These are phyloP conservation scores for Drosophila virilis DNA, from an alignment of 1,140 invertebrate species.

Conservation along the genomic window DNA sequence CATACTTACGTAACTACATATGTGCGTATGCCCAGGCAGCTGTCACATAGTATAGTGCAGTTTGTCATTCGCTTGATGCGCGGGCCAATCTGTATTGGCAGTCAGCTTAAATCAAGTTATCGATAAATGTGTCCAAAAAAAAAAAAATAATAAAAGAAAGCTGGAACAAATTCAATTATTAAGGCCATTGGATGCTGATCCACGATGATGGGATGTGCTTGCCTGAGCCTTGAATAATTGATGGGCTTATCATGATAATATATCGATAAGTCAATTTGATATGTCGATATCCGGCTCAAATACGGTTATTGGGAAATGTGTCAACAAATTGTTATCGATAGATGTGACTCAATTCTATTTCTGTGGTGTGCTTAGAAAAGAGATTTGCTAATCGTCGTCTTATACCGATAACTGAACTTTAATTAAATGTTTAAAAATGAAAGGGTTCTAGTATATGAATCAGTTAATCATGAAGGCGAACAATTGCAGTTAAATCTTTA, in stretches of 20 bases:
- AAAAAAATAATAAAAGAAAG: background rate
- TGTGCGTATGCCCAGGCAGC: slow-evolving; percentile 31
- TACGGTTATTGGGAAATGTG: background rate
- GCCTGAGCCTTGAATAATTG: slow-evolving; percentile 10
- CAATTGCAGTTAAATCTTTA: no score
- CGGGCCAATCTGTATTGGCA: slow-evolving; percentile 15
- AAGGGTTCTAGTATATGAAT: no score
- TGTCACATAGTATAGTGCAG: slow-evolving; percentile 60
- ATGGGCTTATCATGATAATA: background rate
- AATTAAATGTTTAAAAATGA: no score
- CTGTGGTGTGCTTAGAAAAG: no score
- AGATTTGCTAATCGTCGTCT: background rate
- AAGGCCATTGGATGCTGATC: slow-evolving; percentile 7
- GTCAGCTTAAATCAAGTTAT: slow-evolving; percentile 50
- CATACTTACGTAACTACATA: background rate
- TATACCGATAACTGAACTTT: no score
- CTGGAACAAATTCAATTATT: slow-evolving; percentile 36
- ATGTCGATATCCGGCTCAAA: background rate
- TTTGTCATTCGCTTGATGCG: slow-evolving; percentile 59
- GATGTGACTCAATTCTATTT: background rate
- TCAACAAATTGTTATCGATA: background rate
- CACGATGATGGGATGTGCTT: background rate
- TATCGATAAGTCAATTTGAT: slow-evolving; percentile 17
- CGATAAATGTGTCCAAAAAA: slow-evolving; percentile 46
- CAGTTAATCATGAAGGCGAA: no score